Evolutionary conservation across 2,113 vertebrate species (phyloP).

Genomic region (Laterallus jamaicensis): DNA sequence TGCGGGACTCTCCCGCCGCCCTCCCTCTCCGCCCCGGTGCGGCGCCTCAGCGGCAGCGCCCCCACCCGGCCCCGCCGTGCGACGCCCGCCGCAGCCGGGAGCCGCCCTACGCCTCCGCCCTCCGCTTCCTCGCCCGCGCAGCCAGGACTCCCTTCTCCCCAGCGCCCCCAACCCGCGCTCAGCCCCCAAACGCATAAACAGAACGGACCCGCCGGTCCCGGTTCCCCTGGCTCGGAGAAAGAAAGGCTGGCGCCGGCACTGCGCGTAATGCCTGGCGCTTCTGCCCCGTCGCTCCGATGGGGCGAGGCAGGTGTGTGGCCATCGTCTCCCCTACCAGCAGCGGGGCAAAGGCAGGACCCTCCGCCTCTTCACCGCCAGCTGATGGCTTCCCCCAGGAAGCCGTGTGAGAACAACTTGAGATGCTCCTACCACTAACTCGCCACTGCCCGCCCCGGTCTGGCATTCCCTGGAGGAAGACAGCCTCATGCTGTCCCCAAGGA

Average conservation of each 20-base stretch:
- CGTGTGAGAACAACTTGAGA: neutral
- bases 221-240: neutral
- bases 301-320: neutral
- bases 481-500: neutral
- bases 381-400: neutral
- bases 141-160: neutral
- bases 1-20: neutral
- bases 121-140: neutral
- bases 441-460: neutral
- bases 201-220: neutral
- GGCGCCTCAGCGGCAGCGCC: slow-evolving; percentile 62
- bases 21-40: slow-evolving; percentile 55
- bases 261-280: neutral
- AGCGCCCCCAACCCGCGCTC: neutral
- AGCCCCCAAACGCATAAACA: fast-evolving
- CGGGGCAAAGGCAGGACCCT: neutral
- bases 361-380: neutral
- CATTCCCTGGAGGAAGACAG: fast-evolving
- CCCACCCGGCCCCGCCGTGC: slow-evolving; percentile 32
- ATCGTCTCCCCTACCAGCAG: fast-evolving
- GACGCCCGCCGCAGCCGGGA: neutral
- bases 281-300: neutral
- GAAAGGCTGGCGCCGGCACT: neutral
- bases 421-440: neutral
- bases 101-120: neutral